Base-by-base conservation (phyloP, 2,888 invertebrate species). In the Macrosoma leucophasiata region DNA sequence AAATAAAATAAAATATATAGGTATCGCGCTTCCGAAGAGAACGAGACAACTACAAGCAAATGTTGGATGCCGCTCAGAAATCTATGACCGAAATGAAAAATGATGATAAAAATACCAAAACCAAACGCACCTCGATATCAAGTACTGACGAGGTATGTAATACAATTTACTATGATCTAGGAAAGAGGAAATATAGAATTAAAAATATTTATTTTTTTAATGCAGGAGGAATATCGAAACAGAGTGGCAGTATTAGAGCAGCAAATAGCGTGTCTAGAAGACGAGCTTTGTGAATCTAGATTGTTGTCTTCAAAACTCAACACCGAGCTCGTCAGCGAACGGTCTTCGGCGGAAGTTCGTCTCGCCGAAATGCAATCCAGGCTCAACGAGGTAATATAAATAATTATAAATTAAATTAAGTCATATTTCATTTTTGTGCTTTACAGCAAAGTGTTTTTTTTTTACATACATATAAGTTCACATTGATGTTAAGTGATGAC, bases 281-380 rank as follows among this genome's bases (percentile, higher is more conserved):
- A 96, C 68, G 95, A 96, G 63, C 78, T 96, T 17, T 93, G 94
- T 21, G 95, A 96, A 62, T 87, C 95, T 0, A 87, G 93, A 31
- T 73, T 96, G 31, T 92, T 95, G 58, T 87, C 91, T 10, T 94
- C 94, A 19, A 91, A 93, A 61, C 84, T 94, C 1, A 95, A 93
- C 74, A 95, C 95, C 0, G 95, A 96, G 69, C 85, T 95, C n/a
- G 91, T 95, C 19, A 95, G 95, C 19, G 95, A 96, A 67, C 89
- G 91, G 40, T 95, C 95, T 12, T 88, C 91, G 2, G 92, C 91
- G 60, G 95, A 96, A 72, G 91, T 96, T 11, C 93, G 92, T 68
- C 84, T 93, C 25, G 91, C 95, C 0, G 96, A 96, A 77, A 88
- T 96, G 88, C 94, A 93, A 58, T 95, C 96, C 1, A 90, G 92